These are phyloP conservation scores for Leptinotarsa undecemlineata DNA, from an alignment of 1,140 invertebrate genomes.

Conservation along the genomic window DNA sequence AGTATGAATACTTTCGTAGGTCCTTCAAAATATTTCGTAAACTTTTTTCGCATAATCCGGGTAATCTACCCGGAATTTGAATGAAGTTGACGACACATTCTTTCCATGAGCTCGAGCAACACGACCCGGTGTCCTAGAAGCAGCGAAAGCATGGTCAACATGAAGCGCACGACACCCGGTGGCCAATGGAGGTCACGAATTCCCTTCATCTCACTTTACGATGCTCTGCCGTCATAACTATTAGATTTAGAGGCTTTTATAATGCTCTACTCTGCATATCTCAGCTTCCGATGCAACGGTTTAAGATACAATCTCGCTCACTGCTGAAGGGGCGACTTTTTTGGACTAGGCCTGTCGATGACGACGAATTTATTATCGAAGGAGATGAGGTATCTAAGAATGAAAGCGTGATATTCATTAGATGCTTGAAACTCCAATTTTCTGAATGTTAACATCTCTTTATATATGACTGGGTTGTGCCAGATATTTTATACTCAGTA, in stretches of 20 bases:
- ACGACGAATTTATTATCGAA: no score
- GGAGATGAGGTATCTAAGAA: no score
- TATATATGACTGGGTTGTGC: no score
- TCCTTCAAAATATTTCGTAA: no score
- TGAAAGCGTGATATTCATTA: no score
- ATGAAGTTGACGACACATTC: constrained; percentile 9
- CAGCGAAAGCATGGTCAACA: constrained; percentile 29
- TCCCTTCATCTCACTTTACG: constrained; percentile 34
- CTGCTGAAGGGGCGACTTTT: not conserved
- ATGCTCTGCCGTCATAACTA: constrained; percentile 33
- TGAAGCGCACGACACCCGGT: constrained; percentile 37
- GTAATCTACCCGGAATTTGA: not conserved
- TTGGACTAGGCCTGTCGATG: not conserved
- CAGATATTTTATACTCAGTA: no score
- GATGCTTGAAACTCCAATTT: no score
- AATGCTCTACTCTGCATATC: constrained; percentile 31
- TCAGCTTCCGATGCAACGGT: constrained; percentile 27
- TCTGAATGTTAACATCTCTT: no score
- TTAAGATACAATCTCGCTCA: not conserved
- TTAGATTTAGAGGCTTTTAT: constrained; percentile 35
- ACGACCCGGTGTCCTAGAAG: constrained; percentile 19
- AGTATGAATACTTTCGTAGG: no score
- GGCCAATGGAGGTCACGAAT: constrained; percentile 36
- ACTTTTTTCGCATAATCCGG: no score
- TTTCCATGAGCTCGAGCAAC: not conserved